Base-by-base conservation (phyloP, 2,797 vertebrate species). In the Acipenser transmontanus region DNA sequence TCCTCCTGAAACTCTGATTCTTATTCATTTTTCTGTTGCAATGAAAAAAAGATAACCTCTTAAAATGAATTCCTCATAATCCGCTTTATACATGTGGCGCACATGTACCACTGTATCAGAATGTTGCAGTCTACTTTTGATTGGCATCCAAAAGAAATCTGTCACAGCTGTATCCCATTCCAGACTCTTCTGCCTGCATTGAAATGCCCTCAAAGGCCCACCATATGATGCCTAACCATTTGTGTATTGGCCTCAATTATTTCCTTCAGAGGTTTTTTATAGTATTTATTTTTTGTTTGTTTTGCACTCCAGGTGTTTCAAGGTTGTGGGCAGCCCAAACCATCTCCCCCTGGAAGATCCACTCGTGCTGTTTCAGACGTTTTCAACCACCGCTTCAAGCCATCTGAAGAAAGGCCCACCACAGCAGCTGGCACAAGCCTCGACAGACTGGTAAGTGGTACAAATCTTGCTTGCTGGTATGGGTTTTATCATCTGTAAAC, bases 291-390 rank as follows among this genome's bases (percentile, higher is more conserved):
- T n/a, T 57, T n/a, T 14, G 54, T 11, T 57, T 57, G 6, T 89
- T 89, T 57, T n/a, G 6, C 34, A 90, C 88, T 87, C 81, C 81
- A 99, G 97, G 95, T 98, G 76, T 99, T 99, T 78, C 94, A 95
- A 86, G 95, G 94, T 79, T 99, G 97, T 65, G 97, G 97, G 64
- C 94, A 98, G 70, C 97, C 95, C 9, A 98, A 98, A 81, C 89
- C 94, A 74, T 87, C 93, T 73, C 93, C 90, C 79, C 93, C 91
- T 70, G 87, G 90, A 76, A 89, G 97, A 82, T 90, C 94, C 66
- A 82, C 93, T 59, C 94, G 97, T 57, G 94, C 93, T 49, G 87
- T 91, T 83, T 86, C 93, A 66, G 93, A 95, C 79, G 92, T 90
- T 60, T 94, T 96, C 80, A 96, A 87, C 69, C 84, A 86, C 14